Conservation (phyloP, 37 sponge, comb jelly and placozoan genomes). For the Crambe crambe region DNA sequence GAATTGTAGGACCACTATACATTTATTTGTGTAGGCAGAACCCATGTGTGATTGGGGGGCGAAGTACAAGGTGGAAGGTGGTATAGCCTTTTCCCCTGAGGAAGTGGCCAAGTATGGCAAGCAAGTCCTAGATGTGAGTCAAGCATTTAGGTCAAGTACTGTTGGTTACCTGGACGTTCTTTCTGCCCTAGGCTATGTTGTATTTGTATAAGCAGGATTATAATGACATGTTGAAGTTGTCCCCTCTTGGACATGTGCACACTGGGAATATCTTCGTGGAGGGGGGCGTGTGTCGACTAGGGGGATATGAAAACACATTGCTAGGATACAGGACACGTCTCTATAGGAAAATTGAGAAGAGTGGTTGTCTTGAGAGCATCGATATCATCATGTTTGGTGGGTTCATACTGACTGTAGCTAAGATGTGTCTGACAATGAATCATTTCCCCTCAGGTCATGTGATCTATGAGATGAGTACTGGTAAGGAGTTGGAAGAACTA, state of each 20-base stretch:
- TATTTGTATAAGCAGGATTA: conserved; percentile 16
- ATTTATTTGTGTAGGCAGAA: background rate
- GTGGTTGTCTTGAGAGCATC: background rate
- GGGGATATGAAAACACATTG: conserved; percentile 59
- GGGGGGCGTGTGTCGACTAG: conserved; percentile 34
- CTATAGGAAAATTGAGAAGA: conserved; percentile 1
- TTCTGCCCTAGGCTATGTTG: conserved; percentile 28
- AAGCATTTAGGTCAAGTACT: background rate
- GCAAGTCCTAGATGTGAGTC: background rate
- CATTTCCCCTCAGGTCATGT: background rate
- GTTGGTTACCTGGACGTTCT: background rate
- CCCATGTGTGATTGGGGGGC: background rate
- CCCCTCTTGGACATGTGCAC: conserved; percentile 55
- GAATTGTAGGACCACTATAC: no score
- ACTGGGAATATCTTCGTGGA: conserved; percentile 65
- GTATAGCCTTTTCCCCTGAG: background rate
- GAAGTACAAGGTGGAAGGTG: background rate
- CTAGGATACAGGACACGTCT: conserved; percentile 50
- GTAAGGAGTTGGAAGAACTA: background rate
- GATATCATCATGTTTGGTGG: conserved; percentile 64
- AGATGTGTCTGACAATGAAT: background rate
- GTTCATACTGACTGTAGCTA: background rate
- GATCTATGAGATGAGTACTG: conserved; percentile 6
- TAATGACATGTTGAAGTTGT: conserved; percentile 20
- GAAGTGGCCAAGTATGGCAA: background rate